Evolutionary conservation across 2,797 vertebrate species (phyloP).

Genomic region (Anguilla pacifica): DNA sequence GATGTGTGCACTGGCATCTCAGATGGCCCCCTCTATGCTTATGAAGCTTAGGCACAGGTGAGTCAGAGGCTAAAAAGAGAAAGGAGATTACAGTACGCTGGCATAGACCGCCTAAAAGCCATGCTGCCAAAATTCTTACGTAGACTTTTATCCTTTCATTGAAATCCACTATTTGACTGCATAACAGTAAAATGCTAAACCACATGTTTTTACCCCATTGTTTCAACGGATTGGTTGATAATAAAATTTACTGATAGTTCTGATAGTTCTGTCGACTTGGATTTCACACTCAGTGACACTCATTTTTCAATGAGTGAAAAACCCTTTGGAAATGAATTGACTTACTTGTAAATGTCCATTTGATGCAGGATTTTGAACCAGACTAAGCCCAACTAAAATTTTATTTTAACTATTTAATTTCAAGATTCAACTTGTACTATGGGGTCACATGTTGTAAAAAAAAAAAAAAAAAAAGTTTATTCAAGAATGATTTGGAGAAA

Average conservation of each 20-base stretch:
- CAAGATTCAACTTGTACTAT: not conserved
- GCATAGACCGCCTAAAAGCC: not conserved
- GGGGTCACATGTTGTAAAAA: not conserved
- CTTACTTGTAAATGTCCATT: not conserved
- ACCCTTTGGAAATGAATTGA: not conserved
- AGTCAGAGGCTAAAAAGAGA: constrained; percentile 45
- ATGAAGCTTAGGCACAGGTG: constrained; percentile 35
- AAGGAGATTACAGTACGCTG: constrained; percentile 26
- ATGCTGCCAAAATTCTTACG: not conserved
- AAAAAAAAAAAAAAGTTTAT: not conserved
- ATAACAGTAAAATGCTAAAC: not conserved
- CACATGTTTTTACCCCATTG: not conserved
- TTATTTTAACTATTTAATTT: not conserved
- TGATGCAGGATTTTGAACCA: not conserved
- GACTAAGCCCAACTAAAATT: not conserved
- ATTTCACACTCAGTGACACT: not conserved
- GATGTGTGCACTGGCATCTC: constrained; percentile 23
- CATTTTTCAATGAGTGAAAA: not conserved
- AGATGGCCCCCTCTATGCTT: constrained; percentile 26
- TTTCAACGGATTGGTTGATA: not conserved
- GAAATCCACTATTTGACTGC: not conserved
- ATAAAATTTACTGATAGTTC: not conserved
- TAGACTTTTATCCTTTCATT: not conserved
- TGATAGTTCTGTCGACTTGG: not conserved
- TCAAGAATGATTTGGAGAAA: not conserved